Base-by-base conservation (phyloP, 2,888 invertebrate species). In the Caenorhabditis panamensis region DNA sequence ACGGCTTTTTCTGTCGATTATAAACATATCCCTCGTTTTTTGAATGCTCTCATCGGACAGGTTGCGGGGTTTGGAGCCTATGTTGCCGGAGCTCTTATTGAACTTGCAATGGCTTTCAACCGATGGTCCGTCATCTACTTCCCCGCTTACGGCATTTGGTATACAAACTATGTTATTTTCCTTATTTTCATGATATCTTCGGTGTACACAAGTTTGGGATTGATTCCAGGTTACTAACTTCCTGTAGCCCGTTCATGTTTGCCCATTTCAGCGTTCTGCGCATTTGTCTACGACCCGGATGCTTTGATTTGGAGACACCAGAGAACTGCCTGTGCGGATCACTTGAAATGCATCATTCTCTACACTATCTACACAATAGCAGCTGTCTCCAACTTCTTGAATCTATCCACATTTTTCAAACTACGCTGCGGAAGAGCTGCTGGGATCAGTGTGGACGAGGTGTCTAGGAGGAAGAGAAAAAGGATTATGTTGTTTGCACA, bases 81-180 rank as follows among this genome's bases (percentile, higher is more conserved):
- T 22, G 64, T 69, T 13, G 63, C 58, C 8, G 69, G 75, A 8
- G 56, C 77, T 20, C 13, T 64, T 13, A 77, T 68, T 1, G 63
- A 77, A 26, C n/a, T 69, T n/a, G 47, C 58, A 16, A 77, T 77
- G 77, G 68, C 77, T 16, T 13, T 64, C 16, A 77, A 77, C 31
- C 54, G 77, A 8, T 77, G 37, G 22, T 66, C 53, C 0, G 49
- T 59, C 0, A 54, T 75, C n/a, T 67, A 54, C 53, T 61, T 18
- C 41, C 75, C 75, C 11, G 49, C 31, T 20, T 24, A 44, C 24
- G 41, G 26, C 16, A 51, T 61, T 16, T 31, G 51, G 20, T 47
- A 20, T 28, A 54, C 66, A 2, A 75, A 66, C 31, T 36, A 44
- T 44, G 53, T 61, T 13, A 22, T 75, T 1, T 0, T 16, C n/a